Evolutionary conservation across 2,888 invertebrate genomes (phyloP).

Genomic region (Hoplodrina blanda): DNA sequence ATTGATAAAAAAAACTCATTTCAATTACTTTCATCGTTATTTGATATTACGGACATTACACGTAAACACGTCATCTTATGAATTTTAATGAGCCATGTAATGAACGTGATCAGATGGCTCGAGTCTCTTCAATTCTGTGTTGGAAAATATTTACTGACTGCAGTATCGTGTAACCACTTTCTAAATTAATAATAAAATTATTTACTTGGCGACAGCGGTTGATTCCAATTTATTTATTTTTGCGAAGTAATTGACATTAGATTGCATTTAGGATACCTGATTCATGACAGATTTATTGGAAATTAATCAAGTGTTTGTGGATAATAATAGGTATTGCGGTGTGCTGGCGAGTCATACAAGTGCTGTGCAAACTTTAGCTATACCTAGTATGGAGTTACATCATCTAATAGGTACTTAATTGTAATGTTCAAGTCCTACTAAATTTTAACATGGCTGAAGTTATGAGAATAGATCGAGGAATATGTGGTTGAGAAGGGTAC

Average conservation of each 20-base stretch:
- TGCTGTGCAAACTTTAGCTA: conserved; percentile 12
- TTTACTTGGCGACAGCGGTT: conserved; percentile 25
- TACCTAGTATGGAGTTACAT: neutral
- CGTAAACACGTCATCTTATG: conserved; percentile 74
- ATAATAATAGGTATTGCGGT: conserved; percentile 15
- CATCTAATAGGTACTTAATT: neutral
- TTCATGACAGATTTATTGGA: conserved; percentile 8
- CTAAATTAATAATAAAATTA: conserved; percentile 51
- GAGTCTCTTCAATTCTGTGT: conserved; percentile 30
- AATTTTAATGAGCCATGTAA: conserved; percentile 75
- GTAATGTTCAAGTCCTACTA: no score
- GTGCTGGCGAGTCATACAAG: neutral
- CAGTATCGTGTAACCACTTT: conserved; percentile 43
- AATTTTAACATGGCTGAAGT: no score
- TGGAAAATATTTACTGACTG: conserved; percentile 48
- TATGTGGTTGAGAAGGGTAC: no score
- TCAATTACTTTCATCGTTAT: conserved; percentile 81
- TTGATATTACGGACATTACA: conserved; percentile 73
- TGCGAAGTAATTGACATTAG: conserved; percentile 11
- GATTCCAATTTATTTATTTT: conserved; percentile 44
- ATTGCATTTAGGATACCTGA: conserved; percentile 20
- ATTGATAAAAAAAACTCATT: conserved; percentile 78
- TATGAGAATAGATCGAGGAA: no score
- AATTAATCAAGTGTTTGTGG: conserved; percentile 14
- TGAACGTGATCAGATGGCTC: conserved; percentile 44